Conservation (phyloP, 2,888 invertebrate genomes). For the Acleris literana region DNA sequence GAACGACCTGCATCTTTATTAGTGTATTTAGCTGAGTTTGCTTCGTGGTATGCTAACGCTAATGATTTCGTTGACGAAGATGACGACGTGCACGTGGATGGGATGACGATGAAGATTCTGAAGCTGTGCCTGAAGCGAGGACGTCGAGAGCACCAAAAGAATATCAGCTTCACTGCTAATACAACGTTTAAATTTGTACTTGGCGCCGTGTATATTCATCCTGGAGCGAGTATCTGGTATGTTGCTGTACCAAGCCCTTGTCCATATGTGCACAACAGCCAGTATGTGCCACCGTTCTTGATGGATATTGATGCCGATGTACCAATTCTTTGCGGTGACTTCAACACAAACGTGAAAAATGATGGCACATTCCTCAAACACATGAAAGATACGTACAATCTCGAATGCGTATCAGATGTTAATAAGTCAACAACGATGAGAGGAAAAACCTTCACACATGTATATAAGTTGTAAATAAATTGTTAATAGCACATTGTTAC, state of each 20-base stretch:
- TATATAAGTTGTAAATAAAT: no score
- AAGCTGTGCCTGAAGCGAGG: constrained; percentile 43
- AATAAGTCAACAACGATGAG: no score
- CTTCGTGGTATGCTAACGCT: constrained; percentile 49
- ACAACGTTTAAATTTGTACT: no score
- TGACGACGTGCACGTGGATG: constrained; percentile 49
- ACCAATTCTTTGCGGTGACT: constrained; percentile 43
- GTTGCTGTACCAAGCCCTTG: constrained; percentile 38
- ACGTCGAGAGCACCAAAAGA: constrained; percentile 39
- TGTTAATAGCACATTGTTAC: no score
- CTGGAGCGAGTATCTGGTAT: no score
- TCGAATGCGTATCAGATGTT: no score
- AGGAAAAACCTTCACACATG: no score
- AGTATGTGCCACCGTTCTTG: constrained; percentile 40
- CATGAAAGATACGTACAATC: constrained; percentile 28
- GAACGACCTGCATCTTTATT: constrained; percentile 45
- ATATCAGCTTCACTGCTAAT: constrained; percentile 23
- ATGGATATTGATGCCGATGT: constrained; percentile 38
- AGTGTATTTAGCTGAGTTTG: constrained; percentile 48
- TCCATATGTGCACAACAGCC: constrained; percentile 42
- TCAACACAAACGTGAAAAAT: constrained; percentile 42
- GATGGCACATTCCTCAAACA: constrained; percentile 42
- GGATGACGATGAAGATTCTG: constrained; percentile 47
- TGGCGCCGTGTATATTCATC: no score
- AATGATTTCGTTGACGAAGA: constrained; percentile 50